These are phyloP conservation scores for Lutraria lutraria DNA, from an alignment of 2,888 invertebrate genomes.

Conservation along the genomic window DNA sequence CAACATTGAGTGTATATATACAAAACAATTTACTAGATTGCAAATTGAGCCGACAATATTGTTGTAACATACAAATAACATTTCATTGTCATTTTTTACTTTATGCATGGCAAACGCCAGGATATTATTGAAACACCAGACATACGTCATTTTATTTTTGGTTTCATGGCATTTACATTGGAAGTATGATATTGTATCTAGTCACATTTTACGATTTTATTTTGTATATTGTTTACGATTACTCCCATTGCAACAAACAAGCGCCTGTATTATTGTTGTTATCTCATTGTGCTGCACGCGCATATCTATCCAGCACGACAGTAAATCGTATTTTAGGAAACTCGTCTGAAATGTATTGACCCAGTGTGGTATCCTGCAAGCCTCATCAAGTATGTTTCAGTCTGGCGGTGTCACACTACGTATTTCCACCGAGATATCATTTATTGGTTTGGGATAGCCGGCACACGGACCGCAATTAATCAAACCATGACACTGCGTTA, in stretches of 20 bases:
- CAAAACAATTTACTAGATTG: too few species aligned
- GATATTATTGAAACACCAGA: too few species aligned
- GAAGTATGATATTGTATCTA: too few species aligned
- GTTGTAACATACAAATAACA: too few species aligned
- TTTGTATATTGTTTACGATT: too few species aligned
- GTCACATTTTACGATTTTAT: too few species aligned
- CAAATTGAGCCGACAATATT: too few species aligned
- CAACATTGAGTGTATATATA: too few species aligned
- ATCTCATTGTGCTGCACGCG: not conserved
- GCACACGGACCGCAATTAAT: not conserved
- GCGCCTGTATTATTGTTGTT: not conserved
- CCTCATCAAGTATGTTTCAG: not conserved
- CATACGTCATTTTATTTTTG: too few species aligned
- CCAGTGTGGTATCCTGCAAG: not conserved
- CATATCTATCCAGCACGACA: not conserved
- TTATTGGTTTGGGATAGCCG: conserved; percentile 25
- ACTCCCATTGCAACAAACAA: not conserved
- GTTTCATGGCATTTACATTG: too few species aligned
- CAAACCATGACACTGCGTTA: conserved; percentile 7
- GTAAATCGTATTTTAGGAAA: not conserved
- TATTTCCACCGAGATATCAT: conserved; percentile 14
- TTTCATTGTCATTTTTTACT: too few species aligned
- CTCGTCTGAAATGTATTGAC: not conserved
- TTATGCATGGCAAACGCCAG: too few species aligned
- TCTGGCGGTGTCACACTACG: not conserved